Conservation (phyloP, 1,140 invertebrate species). For the Caenorhabditis briggsae region DNA sequence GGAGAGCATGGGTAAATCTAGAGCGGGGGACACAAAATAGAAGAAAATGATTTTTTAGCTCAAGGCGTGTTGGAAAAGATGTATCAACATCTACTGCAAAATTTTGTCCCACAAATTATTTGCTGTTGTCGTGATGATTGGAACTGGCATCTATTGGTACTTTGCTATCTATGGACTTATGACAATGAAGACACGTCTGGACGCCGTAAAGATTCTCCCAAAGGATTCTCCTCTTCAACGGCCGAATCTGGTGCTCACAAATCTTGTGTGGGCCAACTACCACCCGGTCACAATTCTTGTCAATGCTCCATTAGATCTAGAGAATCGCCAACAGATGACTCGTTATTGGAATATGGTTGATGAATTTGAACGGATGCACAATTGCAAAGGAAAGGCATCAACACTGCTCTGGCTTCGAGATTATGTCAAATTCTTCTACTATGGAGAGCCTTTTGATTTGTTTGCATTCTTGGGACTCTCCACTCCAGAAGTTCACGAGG, state of each 20-base stretch:
- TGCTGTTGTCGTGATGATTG: constrained; percentile 17
- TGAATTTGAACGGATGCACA: constrained; percentile 72
- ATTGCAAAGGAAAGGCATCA: constrained; percentile 70
- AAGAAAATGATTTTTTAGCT: not conserved
- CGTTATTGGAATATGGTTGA: constrained; percentile 71
- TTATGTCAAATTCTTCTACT: constrained; percentile 70
- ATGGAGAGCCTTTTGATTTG: constrained; percentile 64
- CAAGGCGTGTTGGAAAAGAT: constrained; percentile 16
- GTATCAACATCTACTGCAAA: constrained; percentile 33
- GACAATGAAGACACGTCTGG: constrained; percentile 71
- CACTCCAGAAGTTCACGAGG: constrained; percentile 37
- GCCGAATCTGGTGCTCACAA: constrained; percentile 69
- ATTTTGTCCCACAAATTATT: not conserved
- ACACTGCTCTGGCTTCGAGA: constrained; percentile 73
- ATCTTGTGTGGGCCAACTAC: constrained; percentile 75
- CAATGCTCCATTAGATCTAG: constrained; percentile 71
- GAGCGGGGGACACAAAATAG: not conserved
- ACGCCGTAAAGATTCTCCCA: constrained; percentile 75
- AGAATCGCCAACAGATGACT: constrained; percentile 61
- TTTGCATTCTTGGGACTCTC: constrained; percentile 16
- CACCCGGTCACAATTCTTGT: constrained; percentile 76
- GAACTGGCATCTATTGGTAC: constrained; percentile 39
- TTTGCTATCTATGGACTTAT: constrained; percentile 60
- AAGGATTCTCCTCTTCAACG: constrained; percentile 72
- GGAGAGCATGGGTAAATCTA: constrained; percentile 24